These are phyloP conservation scores for Drusus annulatus DNA, from an alignment of 1,140 invertebrate genomes.

Conservation along the genomic window DNA sequence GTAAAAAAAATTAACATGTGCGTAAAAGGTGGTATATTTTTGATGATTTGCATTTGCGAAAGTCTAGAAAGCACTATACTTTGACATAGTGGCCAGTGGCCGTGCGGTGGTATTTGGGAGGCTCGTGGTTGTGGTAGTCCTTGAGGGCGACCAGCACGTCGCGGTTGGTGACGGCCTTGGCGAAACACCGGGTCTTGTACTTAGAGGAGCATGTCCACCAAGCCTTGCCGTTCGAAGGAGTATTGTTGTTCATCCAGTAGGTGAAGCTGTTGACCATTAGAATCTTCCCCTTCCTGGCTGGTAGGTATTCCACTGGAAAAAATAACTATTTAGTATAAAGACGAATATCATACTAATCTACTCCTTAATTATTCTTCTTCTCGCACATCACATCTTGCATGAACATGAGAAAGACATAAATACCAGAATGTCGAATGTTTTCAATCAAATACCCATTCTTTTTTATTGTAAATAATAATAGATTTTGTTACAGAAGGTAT, in stretches of 20 bases:
- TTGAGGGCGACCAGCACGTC: not conserved
- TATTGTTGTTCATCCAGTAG: not conserved
- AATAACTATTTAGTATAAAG: not conserved
- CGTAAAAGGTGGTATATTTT: no score
- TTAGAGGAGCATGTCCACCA: conserved; percentile 23
- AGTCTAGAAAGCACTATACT: no score
- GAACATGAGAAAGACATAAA: no score
- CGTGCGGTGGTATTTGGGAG: not conserved
- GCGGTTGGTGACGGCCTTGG: not conserved
- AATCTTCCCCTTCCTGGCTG: not conserved
- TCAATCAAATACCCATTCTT: no score
- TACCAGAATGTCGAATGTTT: no score
- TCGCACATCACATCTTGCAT: no score
- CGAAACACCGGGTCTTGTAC: not conserved
- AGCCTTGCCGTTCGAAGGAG: conserved; percentile 5
- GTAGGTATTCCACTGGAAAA: not conserved
- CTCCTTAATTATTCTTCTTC: no score
- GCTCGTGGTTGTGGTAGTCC: not conserved
- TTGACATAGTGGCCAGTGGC: not conserved
- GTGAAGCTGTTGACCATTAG: conserved; percentile 19
- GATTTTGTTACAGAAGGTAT: no score
- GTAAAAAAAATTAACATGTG: no score
- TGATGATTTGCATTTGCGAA: no score
- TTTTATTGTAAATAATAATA: no score
- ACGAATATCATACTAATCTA: no score